Evolutionary conservation across 1,140 invertebrate genomes (phyloP).

Genomic region (Zaprionus ghesquierei): DNA sequence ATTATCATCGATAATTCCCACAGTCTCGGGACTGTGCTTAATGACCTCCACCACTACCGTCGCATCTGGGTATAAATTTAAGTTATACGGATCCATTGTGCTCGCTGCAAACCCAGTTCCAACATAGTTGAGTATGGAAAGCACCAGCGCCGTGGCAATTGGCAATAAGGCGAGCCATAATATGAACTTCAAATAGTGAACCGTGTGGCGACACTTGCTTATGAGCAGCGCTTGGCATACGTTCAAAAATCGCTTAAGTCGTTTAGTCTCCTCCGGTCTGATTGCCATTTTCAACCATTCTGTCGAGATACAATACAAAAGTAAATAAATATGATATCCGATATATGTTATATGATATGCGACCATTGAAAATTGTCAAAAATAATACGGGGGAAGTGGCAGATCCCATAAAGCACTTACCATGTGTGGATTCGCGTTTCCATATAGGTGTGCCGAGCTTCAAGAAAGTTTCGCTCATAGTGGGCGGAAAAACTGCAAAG

Average conservation of each 20-base stretch:
- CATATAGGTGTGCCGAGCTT: neutral
- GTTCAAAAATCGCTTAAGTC: neutral
- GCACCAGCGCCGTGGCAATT: neutral
- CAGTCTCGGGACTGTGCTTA: too few species aligned
- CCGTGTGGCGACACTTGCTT: neutral
- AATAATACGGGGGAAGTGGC: too few species aligned
- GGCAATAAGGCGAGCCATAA: neutral
- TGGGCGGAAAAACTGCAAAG: slow-evolving; percentile 95
- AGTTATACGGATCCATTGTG: neutral
- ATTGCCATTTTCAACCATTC: neutral
- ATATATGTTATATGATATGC: too few species aligned
- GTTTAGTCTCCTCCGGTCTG: neutral
- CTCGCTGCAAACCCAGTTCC: neutral
- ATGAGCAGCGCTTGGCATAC: neutral
- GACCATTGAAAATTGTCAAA: too few species aligned
- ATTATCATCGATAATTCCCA: neutral
- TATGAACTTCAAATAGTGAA: neutral
- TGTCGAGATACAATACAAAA: neutral
- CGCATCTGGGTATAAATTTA: neutral
- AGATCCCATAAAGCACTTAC: too few species aligned
- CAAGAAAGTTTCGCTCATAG: slow-evolving; percentile 91
- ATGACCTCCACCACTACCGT: neutral
- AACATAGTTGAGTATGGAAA: neutral
- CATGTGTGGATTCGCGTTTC: neutral
- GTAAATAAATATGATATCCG: too few species aligned